A percentile compares a stretch with the other conserved stretches of the same genome.
Conservation (phyloP, 2,113 vertebrate species). For the Mesocricetus auratus region DNA sequence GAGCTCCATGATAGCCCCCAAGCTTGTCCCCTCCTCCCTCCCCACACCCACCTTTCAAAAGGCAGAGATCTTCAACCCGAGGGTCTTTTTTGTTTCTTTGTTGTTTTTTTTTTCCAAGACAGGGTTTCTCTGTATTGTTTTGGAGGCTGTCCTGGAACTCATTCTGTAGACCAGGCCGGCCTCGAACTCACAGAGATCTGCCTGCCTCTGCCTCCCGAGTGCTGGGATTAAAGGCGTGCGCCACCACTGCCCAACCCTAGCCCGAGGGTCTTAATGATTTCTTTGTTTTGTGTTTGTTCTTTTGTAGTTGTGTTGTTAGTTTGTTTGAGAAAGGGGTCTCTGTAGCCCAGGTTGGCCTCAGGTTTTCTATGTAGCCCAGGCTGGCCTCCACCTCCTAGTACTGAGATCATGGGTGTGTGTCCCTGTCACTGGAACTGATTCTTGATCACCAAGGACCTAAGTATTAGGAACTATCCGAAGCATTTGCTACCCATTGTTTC, state of each 20-base stretch:
- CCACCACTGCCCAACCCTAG: background rate
- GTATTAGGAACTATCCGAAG: background rate
- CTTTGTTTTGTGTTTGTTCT: background rate
- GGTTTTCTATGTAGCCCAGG: background rate
- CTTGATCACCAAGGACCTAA: background rate
- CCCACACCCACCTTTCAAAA: background rate
- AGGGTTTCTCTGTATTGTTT: too few species aligned
- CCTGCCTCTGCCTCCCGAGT: too few species aligned
- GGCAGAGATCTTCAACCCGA: background rate
- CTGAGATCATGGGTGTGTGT: background rate
- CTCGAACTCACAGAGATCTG: too few species aligned
- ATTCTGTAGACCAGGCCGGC: too few species aligned
- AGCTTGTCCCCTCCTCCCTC: background rate
- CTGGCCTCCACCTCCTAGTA: background rate
- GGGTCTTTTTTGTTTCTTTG: background rate
- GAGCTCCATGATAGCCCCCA: too few species aligned
- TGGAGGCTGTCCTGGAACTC: too few species aligned
- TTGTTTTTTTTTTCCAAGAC: background rate
- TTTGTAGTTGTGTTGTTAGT: background rate
- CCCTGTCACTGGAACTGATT: background rate
- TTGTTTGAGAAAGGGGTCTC: background rate
- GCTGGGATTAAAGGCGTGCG: too few species aligned
- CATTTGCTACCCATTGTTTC: background rate
- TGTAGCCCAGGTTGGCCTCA: background rate
- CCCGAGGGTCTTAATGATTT: background rate